These are phyloP conservation scores for Petaurus breviceps DNA, from an alignment of 2,113 vertebrate species.

Conservation along the genomic window DNA sequence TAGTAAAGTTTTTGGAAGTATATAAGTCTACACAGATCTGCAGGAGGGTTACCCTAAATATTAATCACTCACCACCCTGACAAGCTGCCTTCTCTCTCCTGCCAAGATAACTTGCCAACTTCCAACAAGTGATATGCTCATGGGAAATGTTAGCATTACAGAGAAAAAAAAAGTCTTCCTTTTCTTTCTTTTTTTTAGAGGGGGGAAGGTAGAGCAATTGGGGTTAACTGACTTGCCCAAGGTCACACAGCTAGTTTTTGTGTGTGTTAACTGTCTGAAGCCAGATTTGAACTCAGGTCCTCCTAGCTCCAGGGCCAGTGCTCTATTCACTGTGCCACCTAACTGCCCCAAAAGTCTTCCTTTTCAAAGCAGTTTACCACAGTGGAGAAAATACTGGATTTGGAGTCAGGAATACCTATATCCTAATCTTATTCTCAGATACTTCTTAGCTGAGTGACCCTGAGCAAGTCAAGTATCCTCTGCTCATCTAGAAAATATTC, in stretches of 20 bases:
- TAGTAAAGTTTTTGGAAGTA: not conserved
- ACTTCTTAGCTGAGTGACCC: not conserved
- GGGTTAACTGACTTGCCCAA: too few relatives aligned
- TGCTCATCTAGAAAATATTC: not conserved
- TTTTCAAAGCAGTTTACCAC: not conserved
- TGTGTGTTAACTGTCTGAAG: too few relatives aligned
- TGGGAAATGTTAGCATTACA: not conserved
- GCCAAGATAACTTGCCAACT: not conserved
- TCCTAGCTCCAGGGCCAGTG: too few relatives aligned
- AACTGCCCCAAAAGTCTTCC: too few relatives aligned
- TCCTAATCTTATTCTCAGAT: not conserved
- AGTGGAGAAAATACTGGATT: not conserved
- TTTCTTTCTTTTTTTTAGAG: too few relatives aligned
- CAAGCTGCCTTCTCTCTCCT: not conserved
- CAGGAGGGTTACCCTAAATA: not conserved
- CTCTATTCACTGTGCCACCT: too few relatives aligned
- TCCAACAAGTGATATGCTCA: rapidly evolving
- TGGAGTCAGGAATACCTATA: not conserved
- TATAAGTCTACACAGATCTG: not conserved
- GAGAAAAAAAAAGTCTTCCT: too few relatives aligned
- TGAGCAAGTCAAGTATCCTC: not conserved
- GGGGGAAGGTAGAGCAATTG: too few relatives aligned
- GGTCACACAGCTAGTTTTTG: too few relatives aligned
- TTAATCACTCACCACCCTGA: not conserved
- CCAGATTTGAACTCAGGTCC: too few relatives aligned